These are phyloP conservation scores for Colinus virginianus DNA, from an alignment of 2,113 vertebrate genomes.

Conservation along the genomic window DNA sequence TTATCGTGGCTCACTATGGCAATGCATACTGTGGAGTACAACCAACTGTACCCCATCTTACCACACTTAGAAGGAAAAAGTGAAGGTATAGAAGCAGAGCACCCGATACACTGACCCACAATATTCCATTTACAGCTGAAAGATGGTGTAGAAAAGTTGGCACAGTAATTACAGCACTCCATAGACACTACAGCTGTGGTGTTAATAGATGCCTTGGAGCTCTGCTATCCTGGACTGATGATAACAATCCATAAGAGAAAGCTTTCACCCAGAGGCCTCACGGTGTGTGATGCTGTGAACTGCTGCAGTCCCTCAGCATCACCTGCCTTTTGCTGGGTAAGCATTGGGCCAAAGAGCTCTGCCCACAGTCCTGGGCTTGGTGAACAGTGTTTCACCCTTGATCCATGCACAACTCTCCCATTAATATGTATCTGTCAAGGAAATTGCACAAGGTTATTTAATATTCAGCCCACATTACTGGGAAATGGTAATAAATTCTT, in stretches of 20 bases:
- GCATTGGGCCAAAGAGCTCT: background rate
- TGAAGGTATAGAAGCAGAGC: background rate
- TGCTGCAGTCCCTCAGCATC: background rate
- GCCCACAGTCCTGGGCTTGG: background rate
- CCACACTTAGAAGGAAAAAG: background rate
- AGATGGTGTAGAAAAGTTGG: background rate
- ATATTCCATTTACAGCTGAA: background rate
- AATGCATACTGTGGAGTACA: background rate
- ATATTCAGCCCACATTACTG: background rate
- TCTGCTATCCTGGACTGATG: background rate
- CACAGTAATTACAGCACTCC: background rate
- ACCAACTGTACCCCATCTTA: background rate
- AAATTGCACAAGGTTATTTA: slow-evolving; percentile 12
- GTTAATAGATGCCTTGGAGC: background rate
- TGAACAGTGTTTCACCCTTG: background rate
- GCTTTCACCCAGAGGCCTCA: background rate
- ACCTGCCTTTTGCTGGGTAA: background rate
- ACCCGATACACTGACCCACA: background rate
- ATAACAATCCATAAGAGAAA: background rate
- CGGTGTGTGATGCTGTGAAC: background rate
- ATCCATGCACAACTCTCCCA: background rate
- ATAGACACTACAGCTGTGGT: background rate
- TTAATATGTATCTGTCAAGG: background rate
- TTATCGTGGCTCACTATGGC: background rate
- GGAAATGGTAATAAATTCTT: slow-evolving; percentile 34